Base-by-base conservation (phyloP, 2,888 invertebrate species). In the Zeuzera pyrina region DNA sequence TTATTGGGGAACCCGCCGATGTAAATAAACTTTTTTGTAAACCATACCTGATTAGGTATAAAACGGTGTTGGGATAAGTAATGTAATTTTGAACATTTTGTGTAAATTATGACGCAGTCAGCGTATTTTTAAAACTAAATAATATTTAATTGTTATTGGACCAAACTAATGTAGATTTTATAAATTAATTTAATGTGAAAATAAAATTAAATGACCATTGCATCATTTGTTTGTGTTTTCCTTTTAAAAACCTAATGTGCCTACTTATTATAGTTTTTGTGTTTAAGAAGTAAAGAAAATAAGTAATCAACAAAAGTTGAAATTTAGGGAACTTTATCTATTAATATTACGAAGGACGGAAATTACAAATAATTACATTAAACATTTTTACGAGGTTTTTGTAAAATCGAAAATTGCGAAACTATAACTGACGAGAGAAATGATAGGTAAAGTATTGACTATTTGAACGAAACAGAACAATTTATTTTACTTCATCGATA, bases 161-260 rank as follows among this genome's bases (percentile, higher is more conserved):
- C 69, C 73, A 74, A 77, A 74, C 74, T 81, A 77, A 78, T 76
- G 56, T 76, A 78, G 67, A 60, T 55, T 64, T 49, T 62, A 69
- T 57, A 50, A 62, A 57, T 59, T 44, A 21, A 47, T 45, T 43
- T 45, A 45, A 47, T 55, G 41, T 46, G 38, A 31, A 34, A 62
- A 60, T 65, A 57, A 64, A 67, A 58, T 57, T 57, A 63, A 74
- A 73, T 70, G 62, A 67, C 69, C 64, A 70, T 70, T 66, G 50
- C 34, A 43, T 35, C 38, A 34, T 14, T 23, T 34, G 15, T 42
- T 34, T 43, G 49, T 45, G 48, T 51, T 47, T 46, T 53, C 58
- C 52, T 41, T 38, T 36, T 16, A 21, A 22, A 28, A 26, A 25
- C n/a, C n/a, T n/a, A n/a, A n/a, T n/a, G n/a, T n/a, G n/a, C n/a